Percentiles rank a stretch among this genome's conserved stretches.
phyloP scores from a whole-genome alignment of 2,888 invertebrate species.

The Amphimallon solstitiale region DNA sequence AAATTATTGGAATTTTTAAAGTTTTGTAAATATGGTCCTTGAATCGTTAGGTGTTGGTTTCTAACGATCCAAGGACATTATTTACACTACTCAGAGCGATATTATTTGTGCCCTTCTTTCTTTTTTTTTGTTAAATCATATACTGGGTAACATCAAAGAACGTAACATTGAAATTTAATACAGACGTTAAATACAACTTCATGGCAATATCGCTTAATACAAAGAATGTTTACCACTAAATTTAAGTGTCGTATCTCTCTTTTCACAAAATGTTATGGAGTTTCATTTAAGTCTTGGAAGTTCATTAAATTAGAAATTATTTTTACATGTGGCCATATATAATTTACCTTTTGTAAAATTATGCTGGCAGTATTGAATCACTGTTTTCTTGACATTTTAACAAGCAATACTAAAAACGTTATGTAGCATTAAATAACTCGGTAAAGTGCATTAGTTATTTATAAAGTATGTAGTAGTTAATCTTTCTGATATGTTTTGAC shows the following conservation, averaged over 20 bases:
- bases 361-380: constrained; percentile 9
- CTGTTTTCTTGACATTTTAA: constrained; percentile 19
- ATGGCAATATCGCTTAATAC: too few relatives aligned
- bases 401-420: constrained; percentile 16
- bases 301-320: constrained; percentile 5
- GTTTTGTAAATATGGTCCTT: too few relatives aligned
- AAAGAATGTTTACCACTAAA: not conserved
- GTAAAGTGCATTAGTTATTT: constrained; percentile 8
- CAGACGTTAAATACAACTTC: too few relatives aligned
- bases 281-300: not conserved
- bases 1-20: too few relatives aligned
- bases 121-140: too few relatives aligned
- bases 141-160: too few relatives aligned
- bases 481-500: not conserved
- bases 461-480: not conserved
- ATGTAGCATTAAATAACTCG: not conserved
- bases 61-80: too few relatives aligned
- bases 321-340: constrained; percentile 6
- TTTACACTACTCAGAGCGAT: too few relatives aligned
- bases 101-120: too few relatives aligned
- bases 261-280: not conserved
- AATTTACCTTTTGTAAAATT: constrained; percentile 11
- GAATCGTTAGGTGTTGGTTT: too few relatives aligned
- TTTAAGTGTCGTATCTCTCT: not conserved
- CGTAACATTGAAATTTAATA: too few relatives aligned